Evolutionary conservation across 2,113 vertebrate species (phyloP).

Genomic region (Mesocricetus auratus): DNA sequence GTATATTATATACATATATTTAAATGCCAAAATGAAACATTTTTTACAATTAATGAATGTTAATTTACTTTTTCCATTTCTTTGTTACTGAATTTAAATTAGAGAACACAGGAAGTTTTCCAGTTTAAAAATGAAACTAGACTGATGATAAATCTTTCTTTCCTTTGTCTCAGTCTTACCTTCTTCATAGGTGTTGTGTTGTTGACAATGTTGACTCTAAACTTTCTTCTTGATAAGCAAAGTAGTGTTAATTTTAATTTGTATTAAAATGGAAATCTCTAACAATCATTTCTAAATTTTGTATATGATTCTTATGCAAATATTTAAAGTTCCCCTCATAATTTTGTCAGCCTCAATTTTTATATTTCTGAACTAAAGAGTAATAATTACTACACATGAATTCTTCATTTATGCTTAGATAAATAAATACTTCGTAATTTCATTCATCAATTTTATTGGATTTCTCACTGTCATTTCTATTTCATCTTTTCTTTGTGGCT

Average conservation of each 20-base stretch:
- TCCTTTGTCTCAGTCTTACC: background rate
- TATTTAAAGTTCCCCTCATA: background rate
- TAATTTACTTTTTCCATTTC: background rate
- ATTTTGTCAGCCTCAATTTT: background rate
- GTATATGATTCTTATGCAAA: background rate
- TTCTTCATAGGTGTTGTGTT: background rate
- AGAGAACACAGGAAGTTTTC: background rate
- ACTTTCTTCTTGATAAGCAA: background rate
- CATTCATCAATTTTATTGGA: background rate
- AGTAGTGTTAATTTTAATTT: background rate
- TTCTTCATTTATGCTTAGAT: background rate
- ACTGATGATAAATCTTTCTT: background rate
- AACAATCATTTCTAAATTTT: slow-evolving; percentile 21
- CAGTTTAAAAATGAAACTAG: background rate
- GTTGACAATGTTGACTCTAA: background rate
- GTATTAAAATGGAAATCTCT: background rate
- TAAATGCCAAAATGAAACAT: background rate
- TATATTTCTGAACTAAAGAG: background rate
- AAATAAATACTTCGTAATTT: slow-evolving; percentile 8
- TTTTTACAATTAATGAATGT: background rate
- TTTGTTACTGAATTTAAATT: slow-evolving; percentile 8
- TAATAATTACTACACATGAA: background rate
- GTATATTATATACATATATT: background rate
- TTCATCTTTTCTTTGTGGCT: background rate
- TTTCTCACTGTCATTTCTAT: background rate